phyloP scores from a whole-genome alignment of 2,113 vertebrate species.

The Anser brachyrhynchus region DNA sequence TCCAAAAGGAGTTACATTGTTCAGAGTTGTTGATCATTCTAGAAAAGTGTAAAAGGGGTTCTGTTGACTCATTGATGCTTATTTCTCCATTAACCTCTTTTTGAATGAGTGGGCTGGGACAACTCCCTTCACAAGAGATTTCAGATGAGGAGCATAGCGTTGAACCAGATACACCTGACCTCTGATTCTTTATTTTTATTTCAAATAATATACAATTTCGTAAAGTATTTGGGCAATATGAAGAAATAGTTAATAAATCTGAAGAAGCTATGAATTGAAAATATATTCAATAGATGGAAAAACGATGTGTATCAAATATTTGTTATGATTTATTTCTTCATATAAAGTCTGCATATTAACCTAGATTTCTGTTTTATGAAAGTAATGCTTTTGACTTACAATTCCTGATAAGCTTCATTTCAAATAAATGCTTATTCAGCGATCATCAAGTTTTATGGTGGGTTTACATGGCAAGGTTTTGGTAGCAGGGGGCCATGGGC shows the following conservation, averaged over 20 bases:
- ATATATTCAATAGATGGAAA: neutral
- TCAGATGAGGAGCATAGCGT: neutral
- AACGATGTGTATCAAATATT: neutral
- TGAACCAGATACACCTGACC: neutral
- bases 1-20: neutral
- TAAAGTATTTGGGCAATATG: neutral
- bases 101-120: neutral
- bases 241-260: conserved; percentile 4
- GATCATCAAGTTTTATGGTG: neutral
- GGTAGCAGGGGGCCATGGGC: no score
- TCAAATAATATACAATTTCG: neutral
- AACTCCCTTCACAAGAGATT: neutral
- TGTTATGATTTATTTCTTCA: conserved; percentile 17
- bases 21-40: neutral
- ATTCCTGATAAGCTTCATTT: neutral
- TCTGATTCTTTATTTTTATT: neutral
- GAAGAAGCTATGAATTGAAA: neutral
- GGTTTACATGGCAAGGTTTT: no score
- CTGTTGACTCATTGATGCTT: neutral
- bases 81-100: neutral
- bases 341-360: neutral
- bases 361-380: neutral
- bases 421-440: neutral
- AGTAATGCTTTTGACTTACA: neutral
- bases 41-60: neutral